Base-by-base conservation (phyloP, 2,888 invertebrate species). In the Drosophila subquinaria region DNA sequence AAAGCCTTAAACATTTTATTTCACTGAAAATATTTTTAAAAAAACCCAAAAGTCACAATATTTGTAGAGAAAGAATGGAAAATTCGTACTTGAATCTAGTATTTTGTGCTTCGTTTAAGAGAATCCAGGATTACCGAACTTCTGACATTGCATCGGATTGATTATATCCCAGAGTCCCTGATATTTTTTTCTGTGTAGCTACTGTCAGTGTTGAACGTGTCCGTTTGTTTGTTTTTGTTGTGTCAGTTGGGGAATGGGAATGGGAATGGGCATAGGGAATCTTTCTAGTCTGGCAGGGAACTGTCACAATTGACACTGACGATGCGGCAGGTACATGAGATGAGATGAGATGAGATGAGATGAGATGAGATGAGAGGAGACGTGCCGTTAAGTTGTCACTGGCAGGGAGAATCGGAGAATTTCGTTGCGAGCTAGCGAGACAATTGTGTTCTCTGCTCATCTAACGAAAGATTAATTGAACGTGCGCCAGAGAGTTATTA, bases 381-480 rank as follows among this genome's bases (percentile, higher is more conserved):
- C 75, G 79, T 72, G 79, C 82, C 82, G 81, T 82, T 73, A 82
- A 81, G 79, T 69, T 81, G 81, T 81, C 81, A 82, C 53, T 71
- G 70, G 35, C 27, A 62, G 59, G 35, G 33, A 62, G 59, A 35
- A 30, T 2, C 0, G 47, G 40, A 55, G 11, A 36, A 42, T 64
- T 62, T 67, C 63, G 52, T 47, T 8, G 6, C 8, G n/a, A 2
- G 30, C 47, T 63, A 68, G 61, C 30, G 30, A 30, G 30, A 30
- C 30, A 30, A 30, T 30, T 30, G 30, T 30, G 30, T 30, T 30
- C 30, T 30, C 13, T n/a, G 53, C 36, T 55, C 53, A 10, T 52
- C 35, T 52, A 84, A 79, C 85, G 79, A 77, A 91, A 91, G 91
- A 91, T 91, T 91, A 91, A 91, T 91, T 90, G 90, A 87, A 90